Evolutionary conservation across 2,113 vertebrate genomes (phyloP).

Genomic region (Hippocampus comes): DNA sequence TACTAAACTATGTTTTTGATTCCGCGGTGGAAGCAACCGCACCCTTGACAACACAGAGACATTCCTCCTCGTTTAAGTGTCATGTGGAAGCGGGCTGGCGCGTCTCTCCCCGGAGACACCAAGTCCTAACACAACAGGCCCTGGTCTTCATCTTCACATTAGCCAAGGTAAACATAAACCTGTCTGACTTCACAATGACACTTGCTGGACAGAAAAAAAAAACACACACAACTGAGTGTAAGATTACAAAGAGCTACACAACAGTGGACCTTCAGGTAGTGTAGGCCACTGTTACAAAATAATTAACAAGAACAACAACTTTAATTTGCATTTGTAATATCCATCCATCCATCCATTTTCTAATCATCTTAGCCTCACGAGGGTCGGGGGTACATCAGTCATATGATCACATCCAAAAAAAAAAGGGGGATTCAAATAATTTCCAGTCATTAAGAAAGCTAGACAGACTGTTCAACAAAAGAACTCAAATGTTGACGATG

Average conservation of each 20-base stretch:
- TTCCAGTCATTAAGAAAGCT: background rate
- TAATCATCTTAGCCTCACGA: too few relatives aligned
- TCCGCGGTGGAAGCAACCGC: conserved; percentile 34
- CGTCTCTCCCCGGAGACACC: conserved; percentile 9
- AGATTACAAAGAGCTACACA: conserved; percentile 47
- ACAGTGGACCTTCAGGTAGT: conserved; percentile 34
- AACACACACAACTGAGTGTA: conserved; percentile 46
- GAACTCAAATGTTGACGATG: background rate
- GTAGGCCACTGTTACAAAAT: background rate
- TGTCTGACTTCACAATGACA: conserved; percentile 15
- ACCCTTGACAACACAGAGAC: conserved; percentile 46
- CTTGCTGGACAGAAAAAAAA: conserved; percentile 15
- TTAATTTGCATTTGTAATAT: background rate
- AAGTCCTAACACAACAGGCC: conserved; percentile 2
- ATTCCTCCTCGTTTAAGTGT: conserved; percentile 41
- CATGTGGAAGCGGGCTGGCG: conserved; percentile 21
- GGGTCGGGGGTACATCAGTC: too few relatives aligned
- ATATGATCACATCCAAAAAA: background rate
- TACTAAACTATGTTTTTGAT: conserved; percentile 1
- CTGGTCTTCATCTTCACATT: conserved; percentile 1
- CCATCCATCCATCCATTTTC: too few relatives aligned
- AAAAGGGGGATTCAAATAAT: background rate
- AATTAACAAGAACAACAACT: background rate
- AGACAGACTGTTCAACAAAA: background rate
- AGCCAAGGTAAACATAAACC: conserved; percentile 11